phyloP scores from a whole-genome alignment of 2,888 invertebrate species.

The Brenthis ino region DNA sequence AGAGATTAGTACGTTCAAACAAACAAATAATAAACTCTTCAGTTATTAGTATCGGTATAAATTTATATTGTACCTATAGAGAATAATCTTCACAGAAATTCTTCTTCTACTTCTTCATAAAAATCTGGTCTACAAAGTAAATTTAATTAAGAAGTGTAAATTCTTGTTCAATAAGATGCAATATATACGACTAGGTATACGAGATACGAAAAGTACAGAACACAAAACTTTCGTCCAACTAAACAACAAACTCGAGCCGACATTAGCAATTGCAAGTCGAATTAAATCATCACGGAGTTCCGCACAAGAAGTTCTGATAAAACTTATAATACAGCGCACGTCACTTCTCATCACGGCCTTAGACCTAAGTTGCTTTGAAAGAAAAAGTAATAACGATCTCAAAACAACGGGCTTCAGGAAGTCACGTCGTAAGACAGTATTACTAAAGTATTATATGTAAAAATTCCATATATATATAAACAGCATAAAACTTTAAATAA shows the following conservation, averaged over 20 bases:
- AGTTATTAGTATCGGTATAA: too few relatives aligned
- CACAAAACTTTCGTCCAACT: background rate
- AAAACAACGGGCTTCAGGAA: background rate
- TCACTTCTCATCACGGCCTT: slow-evolving; percentile 11
- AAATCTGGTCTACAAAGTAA: too few relatives aligned
- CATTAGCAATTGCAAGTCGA: slow-evolving; percentile 17
- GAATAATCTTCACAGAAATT: too few relatives aligned
- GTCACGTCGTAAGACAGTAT: too few relatives aligned
- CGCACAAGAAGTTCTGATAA: slow-evolving; percentile 2
- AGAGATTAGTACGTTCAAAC: too few relatives aligned
- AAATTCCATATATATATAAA: background rate
- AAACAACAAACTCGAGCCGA: background rate
- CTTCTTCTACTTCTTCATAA: too few relatives aligned
- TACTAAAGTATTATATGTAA: background rate
- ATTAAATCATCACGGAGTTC: slow-evolving; percentile 2
- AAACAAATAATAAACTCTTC: too few relatives aligned
- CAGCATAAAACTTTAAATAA: too few relatives aligned
- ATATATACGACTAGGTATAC: background rate
- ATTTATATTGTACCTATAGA: too few relatives aligned
- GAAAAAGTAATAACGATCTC: background rate
- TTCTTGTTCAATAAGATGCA: background rate
- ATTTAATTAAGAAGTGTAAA: too few relatives aligned
- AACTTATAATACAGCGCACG: slow-evolving; percentile 13
- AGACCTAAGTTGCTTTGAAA: slow-evolving; percentile 4
- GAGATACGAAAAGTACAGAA: too few relatives aligned